A percentile compares a stretch with the other conserved stretches of the same genome.
Evolutionary conservation across 2,113 vertebrate species (phyloP).

Genomic region (Tiliqua scincoides): DNA sequence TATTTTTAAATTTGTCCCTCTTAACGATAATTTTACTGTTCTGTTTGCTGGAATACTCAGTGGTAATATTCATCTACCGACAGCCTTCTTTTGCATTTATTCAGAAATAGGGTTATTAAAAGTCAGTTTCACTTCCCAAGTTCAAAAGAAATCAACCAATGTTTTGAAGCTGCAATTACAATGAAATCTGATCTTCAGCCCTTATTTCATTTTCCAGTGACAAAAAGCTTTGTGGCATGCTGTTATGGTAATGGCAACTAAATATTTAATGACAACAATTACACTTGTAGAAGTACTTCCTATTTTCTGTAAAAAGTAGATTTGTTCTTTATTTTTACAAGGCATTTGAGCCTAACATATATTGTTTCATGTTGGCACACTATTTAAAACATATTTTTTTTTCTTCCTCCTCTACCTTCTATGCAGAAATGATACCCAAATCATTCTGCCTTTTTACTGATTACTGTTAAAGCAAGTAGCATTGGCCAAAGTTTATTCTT

Average conservation of each 20-base stretch:
- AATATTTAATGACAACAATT: slow-evolving; percentile 9
- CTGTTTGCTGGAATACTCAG: not conserved
- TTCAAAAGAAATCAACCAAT: not conserved
- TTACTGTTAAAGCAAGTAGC: not conserved
- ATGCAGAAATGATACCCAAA: not conserved
- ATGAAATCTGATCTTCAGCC: not conserved
- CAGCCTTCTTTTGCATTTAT: not conserved
- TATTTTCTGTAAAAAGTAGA: not conserved
- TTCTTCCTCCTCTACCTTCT: not conserved
- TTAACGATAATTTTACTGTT: no score
- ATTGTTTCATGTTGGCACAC: not conserved
- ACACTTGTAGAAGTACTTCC: slow-evolving; percentile 2
- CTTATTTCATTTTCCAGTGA: slow-evolving; percentile 3
- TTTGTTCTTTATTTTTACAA: slow-evolving; percentile 4
- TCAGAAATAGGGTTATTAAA: not conserved
- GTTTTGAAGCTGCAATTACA: not conserved
- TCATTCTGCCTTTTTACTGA: not conserved
- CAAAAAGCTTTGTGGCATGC: not conserved
- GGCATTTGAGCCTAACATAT: not conserved
- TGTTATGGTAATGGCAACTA: not conserved
- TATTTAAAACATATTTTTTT: not conserved
- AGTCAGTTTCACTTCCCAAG: not conserved
- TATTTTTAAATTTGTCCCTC: no score
- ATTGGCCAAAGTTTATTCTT: not conserved
- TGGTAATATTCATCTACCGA: not conserved